Percentiles rank a stretch among this genome's conserved stretches.
Conservation (phyloP, 2,797 vertebrate genomes). For the Gambelia wislizenii region DNA sequence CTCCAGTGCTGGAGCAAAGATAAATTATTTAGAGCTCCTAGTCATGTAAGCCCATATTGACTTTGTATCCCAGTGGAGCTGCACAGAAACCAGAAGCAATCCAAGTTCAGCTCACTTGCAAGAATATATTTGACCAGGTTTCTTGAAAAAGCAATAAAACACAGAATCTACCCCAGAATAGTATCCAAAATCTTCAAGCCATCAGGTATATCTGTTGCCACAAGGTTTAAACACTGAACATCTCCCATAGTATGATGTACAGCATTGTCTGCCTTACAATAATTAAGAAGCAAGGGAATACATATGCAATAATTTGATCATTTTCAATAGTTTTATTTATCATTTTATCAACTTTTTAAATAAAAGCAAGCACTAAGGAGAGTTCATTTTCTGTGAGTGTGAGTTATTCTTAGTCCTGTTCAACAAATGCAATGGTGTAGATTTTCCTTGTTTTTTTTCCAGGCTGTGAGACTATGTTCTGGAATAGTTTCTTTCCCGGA, state of each 20-base stretch:
- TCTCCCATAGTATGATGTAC: neutral
- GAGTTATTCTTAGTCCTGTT: neutral
- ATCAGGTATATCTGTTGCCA: neutral
- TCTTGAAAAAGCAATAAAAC: slow-evolving; percentile 1
- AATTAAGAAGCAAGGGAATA: neutral
- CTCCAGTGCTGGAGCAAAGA: slow-evolving; percentile 20
- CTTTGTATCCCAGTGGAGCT: neutral
- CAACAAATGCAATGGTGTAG: too few species aligned
- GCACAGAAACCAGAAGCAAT: slow-evolving; percentile 11
- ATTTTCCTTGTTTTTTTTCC: too few species aligned
- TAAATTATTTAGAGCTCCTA: slow-evolving; percentile 31
- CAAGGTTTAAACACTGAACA: neutral
- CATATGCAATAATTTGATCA: neutral
- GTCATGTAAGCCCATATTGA: slow-evolving; percentile 8
- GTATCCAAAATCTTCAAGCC: slow-evolving; percentile 4
- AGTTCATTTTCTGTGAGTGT: neutral
- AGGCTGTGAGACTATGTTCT: too few species aligned
- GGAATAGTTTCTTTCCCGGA: too few species aligned
- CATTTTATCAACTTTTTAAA: neutral
- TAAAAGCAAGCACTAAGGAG: neutral
- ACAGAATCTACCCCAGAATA: neutral
- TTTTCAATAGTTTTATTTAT: neutral
- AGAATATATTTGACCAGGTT: neutral
- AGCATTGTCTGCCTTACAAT: neutral
- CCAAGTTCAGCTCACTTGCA: neutral